A percentile compares a stretch with the other conserved stretches of the same genome.
Conservation (phyloP, 2,113 vertebrate genomes). For the Takifugu flavidus region DNA sequence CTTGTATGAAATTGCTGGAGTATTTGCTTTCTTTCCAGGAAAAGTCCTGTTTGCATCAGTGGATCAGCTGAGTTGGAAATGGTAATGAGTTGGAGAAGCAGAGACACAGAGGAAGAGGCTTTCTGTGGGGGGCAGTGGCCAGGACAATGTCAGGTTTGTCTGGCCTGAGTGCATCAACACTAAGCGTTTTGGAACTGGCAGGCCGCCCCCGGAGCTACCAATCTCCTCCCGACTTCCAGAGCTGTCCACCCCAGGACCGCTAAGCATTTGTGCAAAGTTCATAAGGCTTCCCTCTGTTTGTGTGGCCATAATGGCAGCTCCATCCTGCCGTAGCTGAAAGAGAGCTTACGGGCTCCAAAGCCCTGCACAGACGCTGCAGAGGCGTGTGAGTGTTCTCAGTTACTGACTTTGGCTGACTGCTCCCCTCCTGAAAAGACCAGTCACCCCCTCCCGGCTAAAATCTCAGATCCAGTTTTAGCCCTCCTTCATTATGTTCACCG, state of each 20-base stretch:
- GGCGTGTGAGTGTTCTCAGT: conserved; percentile 67
- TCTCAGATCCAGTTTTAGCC: conserved; percentile 21
- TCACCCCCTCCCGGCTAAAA: conserved; percentile 11
- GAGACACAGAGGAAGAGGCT: conserved; percentile 52
- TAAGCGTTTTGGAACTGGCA: conserved; percentile 74
- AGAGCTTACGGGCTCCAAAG: conserved; percentile 56
- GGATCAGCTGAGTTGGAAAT: conserved; percentile 41
- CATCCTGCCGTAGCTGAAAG: conserved; percentile 73
- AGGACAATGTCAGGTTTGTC: conserved; percentile 75
- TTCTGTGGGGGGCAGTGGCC: conserved; percentile 55
- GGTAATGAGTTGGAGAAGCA: conserved; percentile 41
- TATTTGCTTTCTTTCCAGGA: conserved; percentile 51
- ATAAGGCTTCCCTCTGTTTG: conserved; percentile 79
- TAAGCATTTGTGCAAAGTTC: conserved; percentile 79
- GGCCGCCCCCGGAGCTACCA: conserved; percentile 62
- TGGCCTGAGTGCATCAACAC: conserved; percentile 61
- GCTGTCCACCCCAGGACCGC: conserved; percentile 58
- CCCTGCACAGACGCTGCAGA: conserved; percentile 49
- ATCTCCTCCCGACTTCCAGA: conserved; percentile 57
- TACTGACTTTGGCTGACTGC: conserved; percentile 63
- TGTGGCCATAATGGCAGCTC: conserved; percentile 66
- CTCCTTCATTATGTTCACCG: conserved; percentile 7
- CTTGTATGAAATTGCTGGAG: conserved; percentile 30
- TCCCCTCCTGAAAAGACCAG: conserved; percentile 54
- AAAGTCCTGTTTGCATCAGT: conserved; percentile 50